Conservation (phyloP, 64 coral and sea anemone genomes). For the Actinia equina region DNA sequence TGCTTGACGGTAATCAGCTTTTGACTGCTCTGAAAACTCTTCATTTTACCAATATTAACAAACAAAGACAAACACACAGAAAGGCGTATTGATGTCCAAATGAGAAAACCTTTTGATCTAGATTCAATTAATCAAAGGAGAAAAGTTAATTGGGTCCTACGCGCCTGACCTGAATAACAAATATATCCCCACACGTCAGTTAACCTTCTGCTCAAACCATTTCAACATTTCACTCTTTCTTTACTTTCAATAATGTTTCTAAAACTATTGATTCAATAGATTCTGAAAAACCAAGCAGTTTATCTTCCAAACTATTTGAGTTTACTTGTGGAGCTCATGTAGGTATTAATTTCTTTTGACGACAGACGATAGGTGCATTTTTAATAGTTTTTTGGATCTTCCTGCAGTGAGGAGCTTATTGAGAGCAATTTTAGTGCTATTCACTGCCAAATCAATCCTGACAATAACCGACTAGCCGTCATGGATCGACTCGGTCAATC, state of each 20-base stretch:
- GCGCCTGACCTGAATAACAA: not conserved
- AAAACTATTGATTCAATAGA: not conserved
- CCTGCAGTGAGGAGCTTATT: not conserved
- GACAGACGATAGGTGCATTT: not conserved
- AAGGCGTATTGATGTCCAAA: not conserved
- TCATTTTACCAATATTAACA: slow-evolving; percentile 2
- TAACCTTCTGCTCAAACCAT: too few relatives aligned
- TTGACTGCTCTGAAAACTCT: slow-evolving; percentile 2
- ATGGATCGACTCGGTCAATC: not conserved
- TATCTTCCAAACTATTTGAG: not conserved
- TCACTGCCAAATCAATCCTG: not conserved
- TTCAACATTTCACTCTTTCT: not conserved
- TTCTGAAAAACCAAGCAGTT: not conserved
- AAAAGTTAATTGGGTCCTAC: not conserved
- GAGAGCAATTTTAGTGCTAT: not conserved
- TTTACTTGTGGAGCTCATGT: not conserved
- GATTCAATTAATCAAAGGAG: not conserved
- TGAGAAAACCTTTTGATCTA: not conserved
- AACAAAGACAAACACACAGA: slow-evolving; percentile 1
- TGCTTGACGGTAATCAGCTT: slow-evolving; percentile 8
- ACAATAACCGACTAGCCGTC: not conserved
- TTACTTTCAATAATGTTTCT: not conserved
- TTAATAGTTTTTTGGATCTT: not conserved
- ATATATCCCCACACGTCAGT: not conserved
- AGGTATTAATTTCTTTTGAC: not conserved